Evolutionary conservation across 2,113 vertebrate species (phyloP).

Genomic region (Noturus placidus): DNA sequence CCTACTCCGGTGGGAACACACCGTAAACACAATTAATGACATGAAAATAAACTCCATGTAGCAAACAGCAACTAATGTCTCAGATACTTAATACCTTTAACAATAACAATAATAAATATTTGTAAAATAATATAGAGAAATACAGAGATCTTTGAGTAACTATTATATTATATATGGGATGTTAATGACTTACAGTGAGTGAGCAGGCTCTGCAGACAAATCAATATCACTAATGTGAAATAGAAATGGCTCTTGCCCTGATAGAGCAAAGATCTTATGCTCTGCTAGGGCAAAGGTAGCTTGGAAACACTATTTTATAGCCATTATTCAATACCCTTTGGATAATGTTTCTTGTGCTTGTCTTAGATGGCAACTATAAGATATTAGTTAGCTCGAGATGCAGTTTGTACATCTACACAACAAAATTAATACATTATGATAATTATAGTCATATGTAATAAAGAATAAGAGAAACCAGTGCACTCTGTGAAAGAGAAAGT

Average conservation of each 20-base stretch:
- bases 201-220: neutral
- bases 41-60: neutral
- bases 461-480: neutral
- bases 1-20: neutral
- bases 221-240: constrained; percentile 1
- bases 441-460: neutral
- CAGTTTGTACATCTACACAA: neutral
- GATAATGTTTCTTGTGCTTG: neutral
- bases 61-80: neutral
- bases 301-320: constrained; percentile 27
- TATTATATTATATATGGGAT: neutral
- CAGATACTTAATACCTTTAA: neutral
- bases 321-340: neutral
- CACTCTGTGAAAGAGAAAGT: neutral
- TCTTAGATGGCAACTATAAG: neutral
- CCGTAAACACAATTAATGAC: neutral
- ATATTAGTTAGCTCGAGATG: neutral
- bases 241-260: neutral
- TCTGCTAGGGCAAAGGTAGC: constrained; percentile 40
- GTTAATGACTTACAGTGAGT: constrained; percentile 6
- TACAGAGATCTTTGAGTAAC: neutral
- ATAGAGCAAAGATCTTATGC: constrained; percentile 5
- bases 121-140: neutral
- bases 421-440: neutral
- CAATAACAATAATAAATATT: neutral